A percentile compares a stretch with the other conserved stretches of the same genome.
phyloP scores from a whole-genome alignment of 2,888 invertebrate species.

The Pollenia labialis region DNA sequence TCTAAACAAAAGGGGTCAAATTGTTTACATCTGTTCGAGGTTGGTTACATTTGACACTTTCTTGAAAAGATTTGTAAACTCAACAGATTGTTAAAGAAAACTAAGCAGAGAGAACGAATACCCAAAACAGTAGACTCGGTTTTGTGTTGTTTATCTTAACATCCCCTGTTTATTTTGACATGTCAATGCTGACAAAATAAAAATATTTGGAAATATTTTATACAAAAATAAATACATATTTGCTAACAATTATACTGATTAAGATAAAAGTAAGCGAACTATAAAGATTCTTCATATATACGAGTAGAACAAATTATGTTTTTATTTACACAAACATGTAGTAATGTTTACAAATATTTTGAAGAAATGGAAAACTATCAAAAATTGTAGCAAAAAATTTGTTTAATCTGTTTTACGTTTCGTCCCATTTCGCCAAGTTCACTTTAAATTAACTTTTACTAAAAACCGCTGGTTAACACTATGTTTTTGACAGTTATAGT shows the following conservation, averaged over 20 bases:
- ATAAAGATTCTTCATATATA: too few species aligned
- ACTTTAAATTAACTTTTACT: too few species aligned
- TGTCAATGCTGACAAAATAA: slow-evolving; percentile 3
- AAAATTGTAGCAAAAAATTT: too few species aligned
- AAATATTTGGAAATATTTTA: slow-evolving; percentile 19
- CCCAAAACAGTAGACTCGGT: not conserved
- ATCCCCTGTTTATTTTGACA: slow-evolving; percentile 40
- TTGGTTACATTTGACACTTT: slow-evolving; percentile 34
- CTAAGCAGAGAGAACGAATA: too few species aligned
- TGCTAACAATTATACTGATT: not conserved
- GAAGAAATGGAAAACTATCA: too few species aligned
- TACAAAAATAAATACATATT: slow-evolving; percentile 7
- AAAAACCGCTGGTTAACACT: too few species aligned
- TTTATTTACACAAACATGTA: too few species aligned
- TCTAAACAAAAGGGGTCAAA: slow-evolving; percentile 25
- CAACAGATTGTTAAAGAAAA: not conserved
- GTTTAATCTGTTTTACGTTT: too few species aligned
- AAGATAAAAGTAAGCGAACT: not conserved
- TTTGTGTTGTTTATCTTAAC: not conserved
- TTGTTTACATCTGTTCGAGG: slow-evolving; percentile 29
- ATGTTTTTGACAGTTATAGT: too few species aligned
- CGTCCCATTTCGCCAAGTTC: too few species aligned
- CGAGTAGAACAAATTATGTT: too few species aligned
- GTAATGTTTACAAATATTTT: too few species aligned
- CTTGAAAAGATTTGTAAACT: not conserved